Evolutionary conservation across 30 jellyfish, hydroid and myxozoan species (phyloP), one percentile per base, ranked within the genome.

Genomic region (Aurelia sp.): DNA sequence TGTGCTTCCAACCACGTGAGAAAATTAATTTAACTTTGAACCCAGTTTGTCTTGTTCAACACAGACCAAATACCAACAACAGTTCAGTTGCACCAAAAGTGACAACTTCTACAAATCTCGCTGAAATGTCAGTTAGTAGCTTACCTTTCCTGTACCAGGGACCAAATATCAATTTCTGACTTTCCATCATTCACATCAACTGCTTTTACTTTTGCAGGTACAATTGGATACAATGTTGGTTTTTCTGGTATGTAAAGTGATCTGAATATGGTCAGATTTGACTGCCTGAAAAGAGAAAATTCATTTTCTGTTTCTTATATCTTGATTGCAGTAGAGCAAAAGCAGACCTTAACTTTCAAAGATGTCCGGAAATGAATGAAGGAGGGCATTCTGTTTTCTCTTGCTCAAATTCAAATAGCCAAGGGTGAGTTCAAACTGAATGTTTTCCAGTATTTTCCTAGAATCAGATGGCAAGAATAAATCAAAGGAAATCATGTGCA

Each of bases 161-260:
- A n/a, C 85, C 85, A 82, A 53, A 78, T 66, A 82, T 90, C 97
- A 51, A 83, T 73, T 6, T 68, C 84, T 31, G 67, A 22, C 11
- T 70, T 59, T 62, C 89, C 90, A 60, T 73, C 59, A 18, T 66
- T 82, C 22, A 35, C 88, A 58, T 84, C 85, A 18, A 76, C 81
- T 22, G 97, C 96, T 63, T 71, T 73, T 13, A 72, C 22, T 60
- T 79, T 69, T 12, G 88, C 66, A 7, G 79, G 89, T 15, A 76
- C 90, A 22, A 91, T 20, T 4, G 97, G 97, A 50, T 66, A 78
- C 17, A 75, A 82, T 6, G 92, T 85, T 35, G 97, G 97, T 22
- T 33, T 48, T 70, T 91, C 97, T 20, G 91, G 90, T 66, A 91
- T 58, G 63, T 27, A 63, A 40, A 91, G 11, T 18, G 58, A 66